Evolutionary conservation across 2,113 vertebrate species (phyloP).

Genomic region (Laticauda colubrina): DNA sequence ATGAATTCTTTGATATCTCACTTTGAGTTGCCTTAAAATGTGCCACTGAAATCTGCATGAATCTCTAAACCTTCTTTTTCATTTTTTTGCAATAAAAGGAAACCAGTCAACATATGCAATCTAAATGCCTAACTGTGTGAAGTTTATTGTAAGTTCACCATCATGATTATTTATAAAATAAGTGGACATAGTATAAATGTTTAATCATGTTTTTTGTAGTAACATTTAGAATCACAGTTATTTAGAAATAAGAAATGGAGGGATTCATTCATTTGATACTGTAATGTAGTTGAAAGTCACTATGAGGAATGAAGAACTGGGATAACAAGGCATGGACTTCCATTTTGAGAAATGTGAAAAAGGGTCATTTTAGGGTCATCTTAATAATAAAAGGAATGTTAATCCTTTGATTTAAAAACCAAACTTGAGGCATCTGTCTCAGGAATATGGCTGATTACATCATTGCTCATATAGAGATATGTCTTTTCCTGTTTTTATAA

Average conservation of each 20-base stretch:
- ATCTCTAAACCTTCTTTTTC: neutral
- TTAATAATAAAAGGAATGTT: neutral
- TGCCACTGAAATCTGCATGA: neutral
- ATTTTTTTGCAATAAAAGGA: neutral
- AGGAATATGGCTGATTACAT: neutral
- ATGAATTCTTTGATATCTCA: neutral
- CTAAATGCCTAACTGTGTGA: neutral
- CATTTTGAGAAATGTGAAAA: neutral
- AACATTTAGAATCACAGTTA: neutral
- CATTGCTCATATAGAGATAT: neutral
- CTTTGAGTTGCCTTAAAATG: neutral
- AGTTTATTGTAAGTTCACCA: neutral
- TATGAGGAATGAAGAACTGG: neutral
- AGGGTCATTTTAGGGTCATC: neutral
- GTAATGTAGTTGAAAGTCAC: neutral
- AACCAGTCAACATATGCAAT: neutral
- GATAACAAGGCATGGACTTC: neutral
- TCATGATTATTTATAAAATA: neutral
- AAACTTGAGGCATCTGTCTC: neutral
- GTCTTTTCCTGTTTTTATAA: neutral
- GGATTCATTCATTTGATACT: neutral
- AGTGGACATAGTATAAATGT: neutral
- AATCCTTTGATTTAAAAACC: neutral
- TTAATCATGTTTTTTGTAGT: neutral
- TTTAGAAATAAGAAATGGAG: neutral